Percentiles rank a stretch among this genome's conserved stretches.
Conservation (phyloP, 1,140 invertebrate genomes). For the Drosophila sproati region DNA sequence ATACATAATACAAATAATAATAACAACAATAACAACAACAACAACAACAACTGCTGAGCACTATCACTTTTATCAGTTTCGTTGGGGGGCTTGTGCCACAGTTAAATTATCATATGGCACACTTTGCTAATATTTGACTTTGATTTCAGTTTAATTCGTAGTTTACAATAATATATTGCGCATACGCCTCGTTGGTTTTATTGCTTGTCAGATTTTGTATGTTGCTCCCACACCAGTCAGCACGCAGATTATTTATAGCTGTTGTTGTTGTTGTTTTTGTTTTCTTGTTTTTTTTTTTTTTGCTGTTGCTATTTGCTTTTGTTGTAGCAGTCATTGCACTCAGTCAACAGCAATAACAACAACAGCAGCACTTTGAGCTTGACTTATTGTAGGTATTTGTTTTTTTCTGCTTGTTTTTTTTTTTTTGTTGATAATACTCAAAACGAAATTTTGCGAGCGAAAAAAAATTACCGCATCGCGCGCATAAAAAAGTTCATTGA, state of each 20-base stretch:
- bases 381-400: conserved; percentile 32
- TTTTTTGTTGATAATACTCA: conserved; percentile 66
- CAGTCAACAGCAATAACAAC: conserved; percentile 38
- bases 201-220: neutral
- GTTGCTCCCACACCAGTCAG: conserved; percentile 29
- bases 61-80: conserved; percentile 60
- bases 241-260: conserved; percentile 30
- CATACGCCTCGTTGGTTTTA: conserved; percentile 28
- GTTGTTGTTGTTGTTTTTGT: conserved; percentile 3
- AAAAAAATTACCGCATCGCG: conserved; percentile 77
- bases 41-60: conserved; percentile 17
- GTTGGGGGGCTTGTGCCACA: neutral
- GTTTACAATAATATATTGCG: conserved; percentile 12
- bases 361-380: conserved; percentile 33
- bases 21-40: conserved; percentile 7
- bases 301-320: conserved; percentile 46
- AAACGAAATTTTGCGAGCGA: conserved; percentile 64
- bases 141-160: conserved; percentile 6
- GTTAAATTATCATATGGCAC: conserved; percentile 24
- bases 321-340: conserved; percentile 75
- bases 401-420: conserved; percentile 2
- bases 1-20: conserved; percentile 26
- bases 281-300: conserved; percentile 16
- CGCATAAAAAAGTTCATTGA: conserved; percentile 80
- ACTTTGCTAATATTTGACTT: conserved; percentile 23